A percentile compares a stretch with the other conserved stretches of the same genome.
phyloP scores from a whole-genome alignment of 2,888 invertebrate genomes.

The Cordilura impudica region DNA sequence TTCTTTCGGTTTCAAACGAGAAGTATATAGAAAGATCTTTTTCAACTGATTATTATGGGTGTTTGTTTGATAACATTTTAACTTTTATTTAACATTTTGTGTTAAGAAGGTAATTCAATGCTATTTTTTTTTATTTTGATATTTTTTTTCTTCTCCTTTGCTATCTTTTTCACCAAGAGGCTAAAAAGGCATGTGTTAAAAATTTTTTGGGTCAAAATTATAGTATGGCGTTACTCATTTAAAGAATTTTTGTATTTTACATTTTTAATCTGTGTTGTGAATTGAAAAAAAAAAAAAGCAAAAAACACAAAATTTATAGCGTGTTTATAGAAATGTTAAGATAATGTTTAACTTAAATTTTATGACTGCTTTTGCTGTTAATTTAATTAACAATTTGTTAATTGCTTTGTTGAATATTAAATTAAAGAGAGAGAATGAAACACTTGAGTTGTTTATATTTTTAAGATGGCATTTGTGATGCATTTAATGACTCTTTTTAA shows the following conservation, averaged over 20 bases:
- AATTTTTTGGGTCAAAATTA: constrained; percentile 46
- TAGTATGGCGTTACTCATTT: constrained; percentile 41
- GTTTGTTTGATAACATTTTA: constrained; percentile 49
- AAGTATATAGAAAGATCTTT: constrained; percentile 22
- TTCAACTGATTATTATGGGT: constrained; percentile 43
- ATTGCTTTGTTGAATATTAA: not conserved
- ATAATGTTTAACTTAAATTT: constrained; percentile 47
- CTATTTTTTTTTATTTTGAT: not conserved
- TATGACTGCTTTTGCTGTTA: constrained; percentile 42
- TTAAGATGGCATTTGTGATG: too few species aligned
- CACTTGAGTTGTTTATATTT: not conserved
- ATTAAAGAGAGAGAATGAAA: not conserved
- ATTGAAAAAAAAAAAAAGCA: not conserved
- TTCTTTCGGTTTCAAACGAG: not conserved
- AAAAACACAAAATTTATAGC: constrained; percentile 23
- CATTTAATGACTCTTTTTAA: too few species aligned
- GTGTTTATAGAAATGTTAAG: constrained; percentile 43
- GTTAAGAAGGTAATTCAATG: constrained; percentile 42
- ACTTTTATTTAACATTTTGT: constrained; percentile 30
- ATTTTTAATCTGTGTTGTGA: not conserved
- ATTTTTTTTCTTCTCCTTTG: not conserved
- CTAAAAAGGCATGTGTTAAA: constrained; percentile 28
- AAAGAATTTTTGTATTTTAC: constrained; percentile 9
- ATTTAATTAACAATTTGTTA: constrained; percentile 49
- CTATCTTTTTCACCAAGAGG: constrained; percentile 12